Evolutionary conservation across 2,797 vertebrate species (phyloP).

Genomic region (Benthosema pterotum): DNA sequence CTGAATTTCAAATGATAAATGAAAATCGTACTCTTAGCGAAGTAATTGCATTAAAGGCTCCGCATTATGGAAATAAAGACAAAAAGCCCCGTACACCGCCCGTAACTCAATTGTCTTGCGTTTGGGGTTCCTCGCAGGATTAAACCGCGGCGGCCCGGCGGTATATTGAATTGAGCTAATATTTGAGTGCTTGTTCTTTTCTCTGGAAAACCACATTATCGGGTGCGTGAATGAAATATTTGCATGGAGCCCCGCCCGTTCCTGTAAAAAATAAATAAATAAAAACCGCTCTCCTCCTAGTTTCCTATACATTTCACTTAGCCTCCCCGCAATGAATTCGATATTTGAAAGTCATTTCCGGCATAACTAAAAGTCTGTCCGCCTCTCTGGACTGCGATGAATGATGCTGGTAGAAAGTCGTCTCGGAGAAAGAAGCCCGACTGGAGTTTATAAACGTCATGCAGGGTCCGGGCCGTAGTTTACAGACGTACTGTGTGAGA

Average conservation of each 20-base stretch:
- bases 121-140: slow-evolving; percentile 76
- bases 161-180: slow-evolving; percentile 79
- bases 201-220: slow-evolving; percentile 75
- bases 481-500: too few species aligned
- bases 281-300: slow-evolving; percentile 24
- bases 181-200: slow-evolving; percentile 80
- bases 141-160: slow-evolving; percentile 65
- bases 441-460: too few species aligned
- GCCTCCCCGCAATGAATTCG: slow-evolving; percentile 54
- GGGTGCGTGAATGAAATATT: slow-evolving; percentile 75
- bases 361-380: slow-evolving; percentile 42
- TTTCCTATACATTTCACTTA: slow-evolving; percentile 58
- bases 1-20: slow-evolving; percentile 95
- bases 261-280: slow-evolving; percentile 56
- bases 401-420: too few species aligned
- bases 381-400: not conserved
- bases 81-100: slow-evolving; percentile 82
- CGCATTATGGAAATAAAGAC: slow-evolving; percentile 85
- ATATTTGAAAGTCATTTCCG: slow-evolving; percentile 59
- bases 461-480: too few species aligned
- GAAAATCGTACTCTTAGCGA: slow-evolving; percentile 84
- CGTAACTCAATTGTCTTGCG: slow-evolving; percentile 78
- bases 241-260: slow-evolving; percentile 63
- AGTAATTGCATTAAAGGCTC: slow-evolving; percentile 86
- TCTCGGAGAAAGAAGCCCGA: too few species aligned